A percentile compares a stretch with the other conserved stretches of the same genome.
Evolutionary conservation across 1,140 invertebrate genomes (phyloP).

Genomic region (Zelostemma sp.): DNA sequence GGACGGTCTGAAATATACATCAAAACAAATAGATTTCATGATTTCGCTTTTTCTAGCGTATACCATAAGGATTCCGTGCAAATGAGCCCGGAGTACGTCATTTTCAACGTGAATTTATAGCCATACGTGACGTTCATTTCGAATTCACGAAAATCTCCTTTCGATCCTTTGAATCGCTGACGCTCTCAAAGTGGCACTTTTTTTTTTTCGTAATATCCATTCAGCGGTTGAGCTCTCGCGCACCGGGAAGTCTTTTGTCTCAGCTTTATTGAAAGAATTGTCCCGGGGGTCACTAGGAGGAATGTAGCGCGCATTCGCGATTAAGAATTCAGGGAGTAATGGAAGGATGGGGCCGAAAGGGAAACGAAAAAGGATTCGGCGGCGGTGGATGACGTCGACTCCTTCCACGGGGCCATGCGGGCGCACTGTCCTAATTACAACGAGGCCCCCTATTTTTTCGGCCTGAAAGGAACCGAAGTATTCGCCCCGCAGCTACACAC

Average conservation of each 20-base stretch:
- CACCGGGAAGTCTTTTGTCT: constrained; percentile 45
- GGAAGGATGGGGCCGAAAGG: constrained; percentile 39
- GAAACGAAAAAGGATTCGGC: constrained; percentile 44
- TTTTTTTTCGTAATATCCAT: not conserved
- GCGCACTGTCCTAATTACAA: constrained; percentile 70
- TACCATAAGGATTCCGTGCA: not conserved
- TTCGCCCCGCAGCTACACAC: constrained; percentile 60
- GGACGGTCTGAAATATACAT: not conserved
- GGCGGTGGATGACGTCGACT: constrained; percentile 53
- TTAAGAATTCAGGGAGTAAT: constrained; percentile 38
- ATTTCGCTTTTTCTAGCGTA: not conserved
- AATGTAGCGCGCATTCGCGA: constrained; percentile 59
- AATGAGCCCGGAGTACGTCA: not conserved
- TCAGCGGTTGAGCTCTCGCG: too few relatives aligned
- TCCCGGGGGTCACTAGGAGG: constrained; percentile 62
- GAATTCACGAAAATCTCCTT: not conserved
- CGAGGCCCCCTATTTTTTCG: constrained; percentile 62
- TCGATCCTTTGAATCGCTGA: not conserved
- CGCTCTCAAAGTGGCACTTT: too few relatives aligned
- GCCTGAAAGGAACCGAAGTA: constrained; percentile 68
- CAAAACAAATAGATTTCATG: constrained; percentile 4
- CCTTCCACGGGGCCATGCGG: constrained; percentile 61
- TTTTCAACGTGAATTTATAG: not conserved
- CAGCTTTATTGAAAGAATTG: constrained; percentile 54
- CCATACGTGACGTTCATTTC: not conserved